A percentile compares a stretch with the other conserved stretches of the same genome.
Evolutionary conservation across 2,797 vertebrate species (phyloP).

Genomic region (Lacerta agilis): DNA sequence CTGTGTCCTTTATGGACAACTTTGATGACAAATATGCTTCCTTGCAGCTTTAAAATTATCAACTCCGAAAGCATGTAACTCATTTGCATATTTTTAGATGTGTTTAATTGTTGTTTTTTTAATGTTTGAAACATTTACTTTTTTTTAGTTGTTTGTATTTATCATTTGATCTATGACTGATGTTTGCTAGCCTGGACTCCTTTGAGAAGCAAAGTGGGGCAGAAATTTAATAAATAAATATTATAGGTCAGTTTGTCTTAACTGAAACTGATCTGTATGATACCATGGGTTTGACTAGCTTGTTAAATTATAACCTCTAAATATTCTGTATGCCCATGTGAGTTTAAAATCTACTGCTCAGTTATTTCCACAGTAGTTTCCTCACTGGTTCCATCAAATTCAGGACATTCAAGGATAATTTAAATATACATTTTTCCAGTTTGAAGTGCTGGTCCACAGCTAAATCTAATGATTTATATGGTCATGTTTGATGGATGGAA

Average conservation of each 20-base stretch:
- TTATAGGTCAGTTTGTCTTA: not conserved
- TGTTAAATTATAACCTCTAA: not conserved
- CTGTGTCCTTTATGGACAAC: too few relatives aligned
- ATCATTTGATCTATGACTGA: too few relatives aligned
- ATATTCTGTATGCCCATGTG: not conserved
- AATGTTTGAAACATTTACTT: too few relatives aligned
- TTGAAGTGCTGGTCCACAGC: constrained; percentile 48
- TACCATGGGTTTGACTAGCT: not conserved
- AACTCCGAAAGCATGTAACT: too few relatives aligned
- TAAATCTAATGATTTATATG: constrained; percentile 31
- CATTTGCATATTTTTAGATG: too few relatives aligned
- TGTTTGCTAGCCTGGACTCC: too few relatives aligned
- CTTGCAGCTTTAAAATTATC: too few relatives aligned
- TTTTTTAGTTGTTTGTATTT: too few relatives aligned
- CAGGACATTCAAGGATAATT: not conserved
- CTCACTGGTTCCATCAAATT: constrained; percentile 21
- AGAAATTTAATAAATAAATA: too few relatives aligned
- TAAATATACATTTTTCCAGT: constrained; percentile 41
- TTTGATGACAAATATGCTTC: too few relatives aligned
- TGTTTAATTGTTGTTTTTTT: too few relatives aligned
- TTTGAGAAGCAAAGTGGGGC: too few relatives aligned
- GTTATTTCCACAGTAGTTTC: not conserved
- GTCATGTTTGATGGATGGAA: not conserved
- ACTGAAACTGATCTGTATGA: not conserved
- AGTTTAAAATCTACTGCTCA: constrained; percentile 38